Conservation (phyloP, 2,888 invertebrate species). For the Penaeus monodon region DNA sequence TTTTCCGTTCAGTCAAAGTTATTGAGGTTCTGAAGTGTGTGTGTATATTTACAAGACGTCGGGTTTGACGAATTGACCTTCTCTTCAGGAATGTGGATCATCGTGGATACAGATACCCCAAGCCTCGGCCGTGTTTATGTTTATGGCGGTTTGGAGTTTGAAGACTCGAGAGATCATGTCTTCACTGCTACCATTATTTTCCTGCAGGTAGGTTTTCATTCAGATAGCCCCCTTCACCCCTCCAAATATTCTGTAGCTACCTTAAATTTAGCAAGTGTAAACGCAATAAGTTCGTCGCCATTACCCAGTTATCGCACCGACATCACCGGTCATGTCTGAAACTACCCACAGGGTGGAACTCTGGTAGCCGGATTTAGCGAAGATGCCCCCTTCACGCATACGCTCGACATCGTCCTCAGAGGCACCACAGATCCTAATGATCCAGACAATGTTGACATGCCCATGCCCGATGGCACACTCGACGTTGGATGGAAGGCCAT, state of each 20-base stretch:
- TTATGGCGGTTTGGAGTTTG: constrained; percentile 57
- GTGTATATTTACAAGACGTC: too few relatives aligned
- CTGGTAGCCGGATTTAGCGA: constrained; percentile 31
- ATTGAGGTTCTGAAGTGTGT: too few relatives aligned
- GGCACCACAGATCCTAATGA: constrained; percentile 45
- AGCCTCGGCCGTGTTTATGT: constrained; percentile 39
- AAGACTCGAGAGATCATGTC: constrained; percentile 46
- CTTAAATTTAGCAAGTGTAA: too few relatives aligned
- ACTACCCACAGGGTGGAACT: constrained; percentile 30
- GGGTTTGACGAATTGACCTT: background rate
- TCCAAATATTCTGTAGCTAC: too few relatives aligned
- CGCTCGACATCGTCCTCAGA: constrained; percentile 47
- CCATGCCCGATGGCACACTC: constrained; percentile 46
- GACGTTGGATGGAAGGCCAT: constrained; percentile 63
- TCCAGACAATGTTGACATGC: constrained; percentile 44
- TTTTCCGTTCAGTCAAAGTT: too few relatives aligned
- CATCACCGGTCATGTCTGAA: background rate
- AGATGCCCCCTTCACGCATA: constrained; percentile 41
- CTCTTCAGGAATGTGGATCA: constrained; percentile 49
- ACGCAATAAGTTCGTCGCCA: too few relatives aligned
- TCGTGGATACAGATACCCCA: constrained; percentile 50
- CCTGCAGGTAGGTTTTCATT: constrained; percentile 35
- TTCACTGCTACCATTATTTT: constrained; percentile 51
- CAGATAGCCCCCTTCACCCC: background rate
- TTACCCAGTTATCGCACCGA: background rate